phyloP scores from a whole-genome alignment of 2,888 invertebrate species.

The Abrostola tripartita region DNA sequence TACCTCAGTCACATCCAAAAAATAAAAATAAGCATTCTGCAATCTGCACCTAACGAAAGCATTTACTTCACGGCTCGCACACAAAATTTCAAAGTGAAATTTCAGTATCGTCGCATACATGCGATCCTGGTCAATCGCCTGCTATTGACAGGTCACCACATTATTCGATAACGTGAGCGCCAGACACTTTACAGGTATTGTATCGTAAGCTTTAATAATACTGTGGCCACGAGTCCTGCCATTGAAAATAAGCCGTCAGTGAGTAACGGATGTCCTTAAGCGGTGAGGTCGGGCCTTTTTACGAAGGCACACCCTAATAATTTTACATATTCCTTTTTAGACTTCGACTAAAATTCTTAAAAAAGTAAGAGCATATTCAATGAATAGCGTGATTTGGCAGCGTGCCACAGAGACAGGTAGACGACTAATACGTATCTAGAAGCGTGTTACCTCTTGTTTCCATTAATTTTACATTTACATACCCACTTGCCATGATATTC shows the following conservation, averaged over 20 bases:
- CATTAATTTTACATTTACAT: constrained; percentile 50
- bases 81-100: constrained; percentile 33
- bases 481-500: constrained; percentile 40
- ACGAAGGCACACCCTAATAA: constrained; percentile 53
- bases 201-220: constrained; percentile 52
- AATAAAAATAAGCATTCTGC: constrained; percentile 22
- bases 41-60: constrained; percentile 25
- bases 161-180: constrained; percentile 61
- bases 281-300: constrained; percentile 33
- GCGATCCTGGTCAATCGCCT: constrained; percentile 57
- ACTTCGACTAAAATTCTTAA: constrained; percentile 45
- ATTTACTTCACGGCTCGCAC: constrained; percentile 27
- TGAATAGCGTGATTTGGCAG: constrained; percentile 51
- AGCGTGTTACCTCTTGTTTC: constrained; percentile 49
- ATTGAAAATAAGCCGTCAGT: constrained; percentile 50
- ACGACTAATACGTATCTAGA: constrained; percentile 47
- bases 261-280: constrained; percentile 51
- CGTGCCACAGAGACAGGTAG: constrained; percentile 42
- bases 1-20: background rate
- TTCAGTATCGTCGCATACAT: constrained; percentile 38
- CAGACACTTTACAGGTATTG: constrained; percentile 63
- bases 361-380: constrained; percentile 55
- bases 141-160: constrained; percentile 54
- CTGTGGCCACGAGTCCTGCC: constrained; percentile 26
- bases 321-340: constrained; percentile 53